Evolutionary conservation across 2,888 invertebrate species (phyloP).

Genomic region (Callinectes sapidus): DNA sequence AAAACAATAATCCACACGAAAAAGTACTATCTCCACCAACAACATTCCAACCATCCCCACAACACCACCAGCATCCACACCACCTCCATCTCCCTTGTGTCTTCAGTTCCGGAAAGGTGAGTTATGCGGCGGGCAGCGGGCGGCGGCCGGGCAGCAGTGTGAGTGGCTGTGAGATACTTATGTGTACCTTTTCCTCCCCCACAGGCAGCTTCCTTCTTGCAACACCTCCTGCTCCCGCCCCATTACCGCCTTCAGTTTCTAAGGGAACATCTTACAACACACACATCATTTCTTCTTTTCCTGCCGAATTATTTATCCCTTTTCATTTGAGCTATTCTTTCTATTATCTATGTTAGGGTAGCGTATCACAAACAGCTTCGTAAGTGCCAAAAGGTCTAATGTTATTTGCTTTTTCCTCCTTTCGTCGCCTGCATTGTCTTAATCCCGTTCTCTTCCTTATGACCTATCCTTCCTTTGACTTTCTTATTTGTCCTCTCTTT

Average conservation of each 20-base stretch:
- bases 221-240: neutral
- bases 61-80: neutral
- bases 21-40: neutral
- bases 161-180: neutral
- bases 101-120: neutral
- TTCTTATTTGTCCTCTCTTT: neutral
- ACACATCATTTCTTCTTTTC: neutral
- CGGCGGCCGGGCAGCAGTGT: neutral
- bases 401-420: too few relatives aligned
- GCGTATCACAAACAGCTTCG: too few relatives aligned
- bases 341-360: too few relatives aligned
- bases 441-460: neutral
- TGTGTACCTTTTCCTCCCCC: neutral
- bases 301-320: too few relatives aligned
- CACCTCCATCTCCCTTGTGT: neutral
- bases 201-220: neutral
- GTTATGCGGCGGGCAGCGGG: neutral
- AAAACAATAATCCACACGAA: neutral
- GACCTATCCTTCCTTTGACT: neutral
- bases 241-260: neutral
- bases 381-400: too few relatives aligned
- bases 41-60: neutral
- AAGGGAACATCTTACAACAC: neutral
- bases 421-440: neutral
- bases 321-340: too few relatives aligned